These are phyloP conservation scores for Onchidella celtica DNA, from an alignment of 2,888 invertebrate species.

Conservation along the genomic window DNA sequence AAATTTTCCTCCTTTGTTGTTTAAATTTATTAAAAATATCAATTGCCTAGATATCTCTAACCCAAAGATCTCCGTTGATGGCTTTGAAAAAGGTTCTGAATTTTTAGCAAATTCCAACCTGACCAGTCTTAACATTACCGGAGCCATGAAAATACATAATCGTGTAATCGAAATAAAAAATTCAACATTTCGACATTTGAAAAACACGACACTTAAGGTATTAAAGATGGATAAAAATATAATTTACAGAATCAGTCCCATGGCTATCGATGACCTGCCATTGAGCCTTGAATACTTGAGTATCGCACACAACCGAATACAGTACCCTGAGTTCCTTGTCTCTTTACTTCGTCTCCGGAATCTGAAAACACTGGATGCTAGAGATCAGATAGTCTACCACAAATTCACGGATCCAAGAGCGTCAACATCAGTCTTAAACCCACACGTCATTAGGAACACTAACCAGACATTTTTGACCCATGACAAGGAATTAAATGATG, in stretches of 20 bases:
- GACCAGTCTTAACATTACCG: not conserved
- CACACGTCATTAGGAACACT: not conserved
- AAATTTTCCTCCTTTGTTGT: not conserved
- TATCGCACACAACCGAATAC: not conserved
- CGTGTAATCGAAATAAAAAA: not conserved
- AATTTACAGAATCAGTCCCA: not conserved
- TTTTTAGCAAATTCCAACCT: not conserved
- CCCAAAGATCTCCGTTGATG: not conserved
- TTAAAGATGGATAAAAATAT: not conserved
- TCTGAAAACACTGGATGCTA: not conserved
- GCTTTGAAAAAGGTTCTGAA: not conserved
- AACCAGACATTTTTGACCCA: not conserved
- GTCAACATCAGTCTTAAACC: no score
- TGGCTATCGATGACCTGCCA: not conserved
- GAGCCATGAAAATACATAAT: not conserved
- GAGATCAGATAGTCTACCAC: not conserved
- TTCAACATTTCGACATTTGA: not conserved
- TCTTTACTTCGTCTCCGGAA: not conserved
- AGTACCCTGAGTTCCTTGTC: not conserved
- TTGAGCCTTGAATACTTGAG: not conserved
- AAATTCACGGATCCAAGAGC: no score
- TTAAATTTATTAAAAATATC: not conserved
- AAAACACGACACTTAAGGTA: not conserved
- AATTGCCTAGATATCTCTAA: slow-evolving; percentile 1
- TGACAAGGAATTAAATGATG: not conserved